phyloP scores from a whole-genome alignment of 1,140 invertebrate species.

The Drosophila ironensis region DNA sequence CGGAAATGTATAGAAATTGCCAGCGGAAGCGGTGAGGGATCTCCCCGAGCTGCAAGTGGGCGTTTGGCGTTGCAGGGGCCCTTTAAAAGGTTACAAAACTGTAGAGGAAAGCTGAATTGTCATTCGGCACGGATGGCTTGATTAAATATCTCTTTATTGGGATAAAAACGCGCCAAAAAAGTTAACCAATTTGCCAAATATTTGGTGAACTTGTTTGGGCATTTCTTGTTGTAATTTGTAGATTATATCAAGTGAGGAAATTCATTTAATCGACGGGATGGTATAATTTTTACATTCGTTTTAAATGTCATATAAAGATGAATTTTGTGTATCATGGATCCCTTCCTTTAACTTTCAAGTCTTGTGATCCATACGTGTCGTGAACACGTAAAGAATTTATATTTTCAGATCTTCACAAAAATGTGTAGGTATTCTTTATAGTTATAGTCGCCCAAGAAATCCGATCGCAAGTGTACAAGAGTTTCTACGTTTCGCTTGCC shows the following conservation, averaged over 20 bases:
- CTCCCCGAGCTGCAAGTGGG: slow-evolving; percentile 23
- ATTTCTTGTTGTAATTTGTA: too few species aligned
- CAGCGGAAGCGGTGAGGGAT: slow-evolving; percentile 57
- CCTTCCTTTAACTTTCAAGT: too few species aligned
- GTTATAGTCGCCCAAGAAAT: not conserved
- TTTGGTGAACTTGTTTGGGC: not conserved
- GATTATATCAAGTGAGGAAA: too few species aligned
- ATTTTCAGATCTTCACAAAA: too few species aligned
- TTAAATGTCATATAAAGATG: too few species aligned
- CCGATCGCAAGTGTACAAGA: slow-evolving; percentile 42
- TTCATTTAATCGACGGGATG: too few species aligned
- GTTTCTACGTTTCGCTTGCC: slow-evolving; percentile 13
- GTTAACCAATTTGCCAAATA: not conserved
- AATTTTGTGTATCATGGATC: too few species aligned
- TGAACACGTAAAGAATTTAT: too few species aligned
- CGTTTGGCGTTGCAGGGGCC: slow-evolving; percentile 4
- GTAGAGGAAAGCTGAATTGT: not conserved
- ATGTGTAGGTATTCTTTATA: not conserved
- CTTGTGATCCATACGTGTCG: too few species aligned
- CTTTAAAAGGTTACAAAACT: slow-evolving; percentile 18
- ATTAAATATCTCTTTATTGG: not conserved
- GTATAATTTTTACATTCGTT: too few species aligned
- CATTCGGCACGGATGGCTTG: not conserved
- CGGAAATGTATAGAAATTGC: slow-evolving; percentile 61
- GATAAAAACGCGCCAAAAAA: too few species aligned